phyloP scores from a whole-genome alignment of 2,113 vertebrate genomes.

The Platycercus adscitus region DNA sequence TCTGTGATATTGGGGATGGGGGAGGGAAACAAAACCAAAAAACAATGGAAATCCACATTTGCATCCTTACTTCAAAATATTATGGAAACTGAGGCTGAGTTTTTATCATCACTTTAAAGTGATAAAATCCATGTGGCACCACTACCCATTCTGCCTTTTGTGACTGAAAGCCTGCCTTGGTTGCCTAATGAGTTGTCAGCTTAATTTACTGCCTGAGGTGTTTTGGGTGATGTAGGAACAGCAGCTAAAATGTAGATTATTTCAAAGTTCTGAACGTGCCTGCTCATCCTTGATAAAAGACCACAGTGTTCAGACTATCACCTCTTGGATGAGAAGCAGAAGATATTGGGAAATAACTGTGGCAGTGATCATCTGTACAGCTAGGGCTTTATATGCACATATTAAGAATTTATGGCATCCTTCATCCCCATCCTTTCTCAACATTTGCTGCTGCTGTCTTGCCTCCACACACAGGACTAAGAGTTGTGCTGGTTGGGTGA shows the following conservation, averaged over 20 bases:
- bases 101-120: neutral
- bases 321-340: neutral
- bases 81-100: neutral
- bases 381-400: neutral
- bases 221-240: neutral
- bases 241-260: neutral
- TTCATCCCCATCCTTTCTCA: neutral
- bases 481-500: neutral
- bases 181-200: neutral
- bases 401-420: neutral
- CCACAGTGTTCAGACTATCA: neutral
- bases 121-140: neutral
- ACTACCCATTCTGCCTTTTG: neutral
- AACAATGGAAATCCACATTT: neutral
- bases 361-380: neutral
- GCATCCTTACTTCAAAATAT: neutral
- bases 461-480: neutral
- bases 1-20: neutral
- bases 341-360: neutral
- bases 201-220: neutral
- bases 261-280: neutral
- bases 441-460: neutral
- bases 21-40: neutral
- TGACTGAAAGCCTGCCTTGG: neutral
- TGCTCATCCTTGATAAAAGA: neutral